Base-by-base conservation (phyloP, 2,797 vertebrate genomes). In the Harpagifer antarcticus region DNA sequence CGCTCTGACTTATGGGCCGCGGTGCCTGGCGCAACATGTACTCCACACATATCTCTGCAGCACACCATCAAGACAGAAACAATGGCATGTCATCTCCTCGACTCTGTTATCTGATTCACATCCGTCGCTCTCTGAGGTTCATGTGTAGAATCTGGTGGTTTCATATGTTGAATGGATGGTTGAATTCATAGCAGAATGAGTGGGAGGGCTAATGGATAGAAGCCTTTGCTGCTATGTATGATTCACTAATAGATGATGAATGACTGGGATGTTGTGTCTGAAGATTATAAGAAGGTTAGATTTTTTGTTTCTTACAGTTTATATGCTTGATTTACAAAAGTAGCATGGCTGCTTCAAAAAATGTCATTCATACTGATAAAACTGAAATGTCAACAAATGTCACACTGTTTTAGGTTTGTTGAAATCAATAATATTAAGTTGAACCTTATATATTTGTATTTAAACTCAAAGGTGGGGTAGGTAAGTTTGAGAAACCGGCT, bases 1-100 rank as follows among this genome's bases (percentile, higher is more conserved):
- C 27, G 40, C 78, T 89, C 81, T 92, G 86, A 92, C 80, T 90
- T 82, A 90, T 79, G 81, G 58, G 81, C 82, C 62, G 19, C 50
- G 74, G 90, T 82, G 88, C 74, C 76, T 83, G 88, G 79, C 17
- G 58, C 83, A 78, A 72, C 83, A 78, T 49, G 72, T 74, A 70
- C 79, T 76, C 64, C 68, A 83, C 80, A 83, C 83, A 45, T 72
- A 63, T 62, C 69, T 55, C 13, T 50, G 64, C 62, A 49, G 47
- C 42, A 0, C 20, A 13, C 42, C 45, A 19, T 52, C 43, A 33
- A 64, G 78, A 83, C 85, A 80, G 74, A 70, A 77, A 33, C 76
- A 69, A 78, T 64, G 48, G 71, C 50, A 33, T 27, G 13, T 61
- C 79, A 69, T 71, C 61, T 74, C 5, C 0, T 40, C 37, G 58